Conservation (phyloP, 2,888 invertebrate species). For the Druceiella hillmani region DNA sequence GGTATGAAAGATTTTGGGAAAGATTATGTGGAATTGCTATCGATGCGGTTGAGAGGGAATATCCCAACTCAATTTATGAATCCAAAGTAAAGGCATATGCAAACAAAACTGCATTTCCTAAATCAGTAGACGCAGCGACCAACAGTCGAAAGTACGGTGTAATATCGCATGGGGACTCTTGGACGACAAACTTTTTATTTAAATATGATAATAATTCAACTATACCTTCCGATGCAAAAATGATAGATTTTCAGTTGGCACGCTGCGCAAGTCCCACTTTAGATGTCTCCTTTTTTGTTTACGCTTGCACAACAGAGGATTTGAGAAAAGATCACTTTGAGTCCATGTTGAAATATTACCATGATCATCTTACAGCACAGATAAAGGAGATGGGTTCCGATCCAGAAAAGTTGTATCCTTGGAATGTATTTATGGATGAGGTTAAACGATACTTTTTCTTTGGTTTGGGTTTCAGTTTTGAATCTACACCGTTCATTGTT, state of each 20-base stretch:
- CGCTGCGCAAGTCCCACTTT: constrained; percentile 53
- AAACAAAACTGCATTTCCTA: constrained; percentile 46
- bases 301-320: constrained; percentile 56
- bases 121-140: constrained; percentile 39
- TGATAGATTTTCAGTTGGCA: constrained; percentile 67
- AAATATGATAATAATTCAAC: constrained; percentile 31
- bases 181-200: constrained; percentile 70
- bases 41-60: constrained; percentile 60
- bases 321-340: constrained; percentile 54
- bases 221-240: constrained; percentile 41
- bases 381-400: constrained; percentile 57
- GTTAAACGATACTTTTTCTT: constrained; percentile 51
- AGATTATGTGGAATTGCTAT: constrained; percentile 48
- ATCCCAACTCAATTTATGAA: constrained; percentile 53
- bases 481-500: constrained; percentile 53
- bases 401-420: constrained; percentile 49
- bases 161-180: constrained; percentile 67
- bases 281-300: constrained; percentile 56
- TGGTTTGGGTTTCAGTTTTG: constrained; percentile 55
- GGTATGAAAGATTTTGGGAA: constrained; percentile 54
- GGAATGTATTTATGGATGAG: constrained; percentile 47
- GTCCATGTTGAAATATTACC: constrained; percentile 54
- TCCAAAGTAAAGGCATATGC: constrained; percentile 50
- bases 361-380: constrained; percentile 48
- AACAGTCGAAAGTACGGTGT: constrained; percentile 43